These are phyloP conservation scores for Apodemia mormo DNA, from an alignment of 2,888 invertebrate genomes.

Conservation along the genomic window DNA sequence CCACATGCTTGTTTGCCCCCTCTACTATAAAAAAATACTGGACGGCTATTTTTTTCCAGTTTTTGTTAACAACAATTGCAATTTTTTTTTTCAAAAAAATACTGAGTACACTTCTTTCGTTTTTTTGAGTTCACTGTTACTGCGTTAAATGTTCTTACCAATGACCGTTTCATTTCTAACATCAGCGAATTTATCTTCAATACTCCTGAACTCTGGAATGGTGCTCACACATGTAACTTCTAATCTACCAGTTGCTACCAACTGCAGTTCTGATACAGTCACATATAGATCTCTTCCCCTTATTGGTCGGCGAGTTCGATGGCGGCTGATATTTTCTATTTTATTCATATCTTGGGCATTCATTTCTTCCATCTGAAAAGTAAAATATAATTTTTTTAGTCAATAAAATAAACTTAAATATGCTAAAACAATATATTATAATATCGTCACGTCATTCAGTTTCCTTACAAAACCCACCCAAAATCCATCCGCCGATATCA, in stretches of 20 bases:
- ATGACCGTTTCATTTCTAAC: constrained; percentile 86
- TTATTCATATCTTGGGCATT: constrained; percentile 49
- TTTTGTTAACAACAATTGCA: no score
- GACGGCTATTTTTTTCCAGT: no score
- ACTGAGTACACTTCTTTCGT: no score
- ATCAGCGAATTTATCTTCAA: constrained; percentile 88
- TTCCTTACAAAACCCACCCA: no score
- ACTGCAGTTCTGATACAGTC: constrained; percentile 86
- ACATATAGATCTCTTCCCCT: constrained; percentile 85
- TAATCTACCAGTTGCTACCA: constrained; percentile 85
- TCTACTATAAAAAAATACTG: no score
- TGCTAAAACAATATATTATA: no score
- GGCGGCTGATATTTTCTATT: constrained; percentile 59
- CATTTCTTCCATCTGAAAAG: constrained; percentile 37
- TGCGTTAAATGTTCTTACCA: constrained; percentile 65
- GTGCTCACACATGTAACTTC: constrained; percentile 90
- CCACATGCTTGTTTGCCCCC: no score
- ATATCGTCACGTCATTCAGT: no score
- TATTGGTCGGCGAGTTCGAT: constrained; percentile 68
- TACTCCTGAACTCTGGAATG: constrained; percentile 88
- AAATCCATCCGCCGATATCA: no score
- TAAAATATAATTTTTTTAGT: background rate
- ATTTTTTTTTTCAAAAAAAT: no score
- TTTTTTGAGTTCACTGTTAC: no score
- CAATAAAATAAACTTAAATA: no score